Conservation (phyloP, 2,113 vertebrate genomes). For the Jaculus jaculus region DNA sequence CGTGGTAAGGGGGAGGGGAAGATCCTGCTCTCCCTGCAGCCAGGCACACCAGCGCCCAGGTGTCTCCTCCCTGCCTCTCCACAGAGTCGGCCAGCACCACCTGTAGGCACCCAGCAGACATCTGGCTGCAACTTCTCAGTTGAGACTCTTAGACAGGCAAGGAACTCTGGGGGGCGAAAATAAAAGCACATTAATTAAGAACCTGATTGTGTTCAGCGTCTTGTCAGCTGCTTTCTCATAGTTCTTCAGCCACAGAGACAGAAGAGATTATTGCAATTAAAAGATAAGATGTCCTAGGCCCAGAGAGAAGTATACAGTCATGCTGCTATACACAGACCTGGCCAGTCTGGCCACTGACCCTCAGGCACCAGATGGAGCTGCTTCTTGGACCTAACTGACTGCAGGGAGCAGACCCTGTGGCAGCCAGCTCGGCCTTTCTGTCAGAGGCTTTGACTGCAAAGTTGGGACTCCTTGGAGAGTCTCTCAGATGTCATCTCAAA, state of each 20-base stretch:
- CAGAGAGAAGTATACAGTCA: background rate
- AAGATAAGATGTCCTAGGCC: background rate
- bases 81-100: background rate
- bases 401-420: no score
- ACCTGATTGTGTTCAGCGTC: background rate
- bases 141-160: background rate
- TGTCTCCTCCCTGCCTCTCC: background rate
- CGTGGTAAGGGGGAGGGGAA: background rate
- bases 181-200: background rate
- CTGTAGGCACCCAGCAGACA: background rate
- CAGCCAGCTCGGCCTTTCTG: background rate
- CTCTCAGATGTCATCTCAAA: background rate
- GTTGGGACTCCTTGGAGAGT: background rate
- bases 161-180: background rate
- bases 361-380: background rate
- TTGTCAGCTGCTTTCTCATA: background rate
- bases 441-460: background rate
- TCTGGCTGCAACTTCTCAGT: background rate
- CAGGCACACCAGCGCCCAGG: rapidly evolving
- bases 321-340: background rate
- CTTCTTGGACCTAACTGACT: background rate
- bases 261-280: background rate
- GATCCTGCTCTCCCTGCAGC: background rate
- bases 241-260: background rate
- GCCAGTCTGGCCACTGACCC: no score